Evolutionary conservation across 2,113 vertebrate species (phyloP).

Genomic region (Xiphias gladius): DNA sequence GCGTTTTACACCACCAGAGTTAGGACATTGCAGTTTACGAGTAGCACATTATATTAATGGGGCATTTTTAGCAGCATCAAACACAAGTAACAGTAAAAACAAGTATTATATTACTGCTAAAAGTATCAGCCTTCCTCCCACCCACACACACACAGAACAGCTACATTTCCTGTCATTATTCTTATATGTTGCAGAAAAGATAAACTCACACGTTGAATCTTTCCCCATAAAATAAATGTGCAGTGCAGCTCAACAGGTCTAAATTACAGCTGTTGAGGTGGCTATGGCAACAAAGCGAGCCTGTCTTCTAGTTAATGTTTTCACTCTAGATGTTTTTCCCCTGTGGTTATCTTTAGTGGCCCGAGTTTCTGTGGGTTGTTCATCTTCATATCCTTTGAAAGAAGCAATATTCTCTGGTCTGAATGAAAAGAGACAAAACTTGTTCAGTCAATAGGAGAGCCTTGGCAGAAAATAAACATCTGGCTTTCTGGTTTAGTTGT

Average conservation of each 20-base stretch:
- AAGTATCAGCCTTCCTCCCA: neutral
- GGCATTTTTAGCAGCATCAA: slow-evolving; percentile 3
- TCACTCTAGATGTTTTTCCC: slow-evolving; percentile 60
- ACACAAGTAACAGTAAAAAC: neutral
- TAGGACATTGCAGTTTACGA: neutral
- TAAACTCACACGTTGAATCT: neutral
- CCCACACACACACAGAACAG: neutral
- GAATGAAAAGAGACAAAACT: slow-evolving; percentile 27
- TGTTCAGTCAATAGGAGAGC: slow-evolving; percentile 3
- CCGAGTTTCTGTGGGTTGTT: slow-evolving; percentile 59
- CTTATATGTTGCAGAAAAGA: neutral
- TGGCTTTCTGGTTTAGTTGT: slow-evolving; percentile 37
- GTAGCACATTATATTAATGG: neutral
- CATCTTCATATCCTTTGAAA: slow-evolving; percentile 62
- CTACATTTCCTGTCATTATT: neutral
- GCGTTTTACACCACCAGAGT: neutral
- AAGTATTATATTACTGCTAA: neutral
- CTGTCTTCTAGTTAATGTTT: slow-evolving; percentile 74
- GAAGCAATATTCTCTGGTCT: slow-evolving; percentile 10
- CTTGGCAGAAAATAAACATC: slow-evolving; percentile 10
- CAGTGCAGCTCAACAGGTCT: slow-evolving; percentile 42
- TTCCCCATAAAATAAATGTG: slow-evolving; percentile 18
- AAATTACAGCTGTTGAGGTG: slow-evolving; percentile 67
- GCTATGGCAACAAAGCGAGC: slow-evolving; percentile 73
- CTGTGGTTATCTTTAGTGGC: slow-evolving; percentile 69